Percentiles rank a stretch among this genome's conserved stretches.
These are phyloP conservation scores for Coelopa frigida DNA, from an alignment of 1,140 invertebrate genomes.

Conservation along the genomic window DNA sequence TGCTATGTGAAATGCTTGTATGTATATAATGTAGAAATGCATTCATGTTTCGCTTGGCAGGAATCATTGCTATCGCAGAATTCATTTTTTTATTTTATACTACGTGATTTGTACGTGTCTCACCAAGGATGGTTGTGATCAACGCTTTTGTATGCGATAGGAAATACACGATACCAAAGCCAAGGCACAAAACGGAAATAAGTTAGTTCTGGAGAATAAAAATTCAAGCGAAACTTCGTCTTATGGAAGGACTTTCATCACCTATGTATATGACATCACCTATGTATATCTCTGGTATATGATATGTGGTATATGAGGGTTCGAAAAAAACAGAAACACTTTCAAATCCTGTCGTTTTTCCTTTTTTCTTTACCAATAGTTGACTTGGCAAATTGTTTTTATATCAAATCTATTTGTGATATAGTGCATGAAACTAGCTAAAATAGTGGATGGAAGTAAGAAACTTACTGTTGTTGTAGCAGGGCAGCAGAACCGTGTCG, in stretches of 20 bases:
- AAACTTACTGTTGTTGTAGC: slow-evolving; percentile 48
- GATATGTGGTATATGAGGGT: not conserved
- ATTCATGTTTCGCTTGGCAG: not conserved
- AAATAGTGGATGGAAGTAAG: not conserved
- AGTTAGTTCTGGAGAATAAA: not conserved
- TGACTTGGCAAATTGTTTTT: not conserved
- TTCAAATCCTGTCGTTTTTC: not conserved
- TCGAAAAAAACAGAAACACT: slow-evolving; percentile 2
- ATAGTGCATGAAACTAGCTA: not conserved
- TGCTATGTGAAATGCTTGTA: not conserved
- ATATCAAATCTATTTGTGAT: not conserved
- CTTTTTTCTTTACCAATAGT: not conserved
- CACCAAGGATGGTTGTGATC: too few species aligned
- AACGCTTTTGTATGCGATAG: too few species aligned
- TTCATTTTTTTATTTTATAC: too few species aligned
- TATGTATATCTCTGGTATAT: too few species aligned
- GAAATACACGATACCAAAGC: too few species aligned
- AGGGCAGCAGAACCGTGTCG: slow-evolving; percentile 65
- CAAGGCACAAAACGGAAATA: not conserved
- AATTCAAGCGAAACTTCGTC: too few species aligned
- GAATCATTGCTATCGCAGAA: not conserved
- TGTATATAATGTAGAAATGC: not conserved
- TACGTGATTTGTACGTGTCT: too few species aligned
- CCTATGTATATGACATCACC: too few species aligned
- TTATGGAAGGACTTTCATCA: too few species aligned